Base-by-base conservation (phyloP, 2,888 invertebrate species). In the Macaria liturata region DNA sequence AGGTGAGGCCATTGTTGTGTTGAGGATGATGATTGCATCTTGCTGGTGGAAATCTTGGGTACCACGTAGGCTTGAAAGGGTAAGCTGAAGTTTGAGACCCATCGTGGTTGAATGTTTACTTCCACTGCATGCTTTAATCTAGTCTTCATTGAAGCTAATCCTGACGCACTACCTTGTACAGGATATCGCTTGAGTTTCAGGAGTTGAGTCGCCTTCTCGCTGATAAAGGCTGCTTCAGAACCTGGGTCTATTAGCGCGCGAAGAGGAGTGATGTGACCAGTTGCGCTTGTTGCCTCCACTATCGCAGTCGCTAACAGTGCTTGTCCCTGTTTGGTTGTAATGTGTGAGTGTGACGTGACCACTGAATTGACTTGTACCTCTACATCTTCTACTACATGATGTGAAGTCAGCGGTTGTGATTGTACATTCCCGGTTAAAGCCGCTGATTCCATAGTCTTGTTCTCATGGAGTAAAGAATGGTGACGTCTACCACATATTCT, bases 241-340 rank as follows among this genome's bases (percentile, higher is more conserved):
- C 70, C 71, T 52, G 54, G 59, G 47, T 71, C 71, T 9, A 71
- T 61, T 5, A 70, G 49, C n/a, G 67, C 67, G 3, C 68, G 66
- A 5, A 71, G 54, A 32, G 55, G 31, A 32, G 52, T 66, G 20
- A 47, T 65, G 5, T 59, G 50, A 32, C 69, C 69, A 0, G 3
- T 66, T 62, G 31, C 39, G 31, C 39, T 56, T 49, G 32, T 65
- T 8, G 63, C 59, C 20, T 44, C 45, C 5, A 70, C 65, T 9
- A 69, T 7, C 31, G 70, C 69, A 3, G 69, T 72, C 3, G 71
- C 72, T 49, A 72, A 46, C 37, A 72, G 46, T 5, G 62, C 65
- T 44, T 42, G 59, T 3, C 47, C 34, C n/a, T 49, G 42, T 31
- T 44, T 58, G 43, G 59, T 42, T 8, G 48, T 54, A n/a, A 49